Conservation (phyloP, 2,888 invertebrate species). For the Papilio protenor region DNA sequence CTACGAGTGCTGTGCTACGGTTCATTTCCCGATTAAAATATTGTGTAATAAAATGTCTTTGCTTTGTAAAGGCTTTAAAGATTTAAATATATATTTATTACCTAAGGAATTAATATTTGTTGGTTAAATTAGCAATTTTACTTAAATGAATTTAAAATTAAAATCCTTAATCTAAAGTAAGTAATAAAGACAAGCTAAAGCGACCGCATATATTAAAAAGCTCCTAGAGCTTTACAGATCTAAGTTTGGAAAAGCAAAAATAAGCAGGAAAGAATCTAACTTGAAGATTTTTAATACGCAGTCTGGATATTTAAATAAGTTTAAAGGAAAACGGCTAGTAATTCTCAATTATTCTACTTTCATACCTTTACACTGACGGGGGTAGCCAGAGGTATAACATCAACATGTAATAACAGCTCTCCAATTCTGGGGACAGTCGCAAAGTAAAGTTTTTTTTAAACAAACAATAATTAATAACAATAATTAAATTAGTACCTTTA, state of each 20-base stretch:
- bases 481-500: too few relatives aligned
- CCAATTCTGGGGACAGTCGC: too few relatives aligned
- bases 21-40: background rate
- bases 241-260: background rate
- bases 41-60: too few relatives aligned
- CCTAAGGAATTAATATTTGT: too few relatives aligned
- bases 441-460: too few relatives aligned
- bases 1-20: background rate
- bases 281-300: too few relatives aligned
- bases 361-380: too few relatives aligned
- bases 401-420: too few relatives aligned
- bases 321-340: background rate
- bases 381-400: too few relatives aligned
- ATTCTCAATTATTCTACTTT: background rate
- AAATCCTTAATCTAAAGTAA: background rate
- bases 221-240: background rate
- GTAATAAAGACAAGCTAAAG: background rate
- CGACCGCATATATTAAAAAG: background rate
- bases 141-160: background rate
- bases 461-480: too few relatives aligned
- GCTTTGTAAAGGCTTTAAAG: too few relatives aligned
- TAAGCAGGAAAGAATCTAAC: background rate
- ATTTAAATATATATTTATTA: too few relatives aligned
- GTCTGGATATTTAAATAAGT: background rate
- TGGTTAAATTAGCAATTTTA: background rate